A percentile compares a stretch with the other conserved stretches of the same genome.
phyloP scores from a whole-genome alignment of 2,797 vertebrate genomes.

The Adelosebastes latens region DNA sequence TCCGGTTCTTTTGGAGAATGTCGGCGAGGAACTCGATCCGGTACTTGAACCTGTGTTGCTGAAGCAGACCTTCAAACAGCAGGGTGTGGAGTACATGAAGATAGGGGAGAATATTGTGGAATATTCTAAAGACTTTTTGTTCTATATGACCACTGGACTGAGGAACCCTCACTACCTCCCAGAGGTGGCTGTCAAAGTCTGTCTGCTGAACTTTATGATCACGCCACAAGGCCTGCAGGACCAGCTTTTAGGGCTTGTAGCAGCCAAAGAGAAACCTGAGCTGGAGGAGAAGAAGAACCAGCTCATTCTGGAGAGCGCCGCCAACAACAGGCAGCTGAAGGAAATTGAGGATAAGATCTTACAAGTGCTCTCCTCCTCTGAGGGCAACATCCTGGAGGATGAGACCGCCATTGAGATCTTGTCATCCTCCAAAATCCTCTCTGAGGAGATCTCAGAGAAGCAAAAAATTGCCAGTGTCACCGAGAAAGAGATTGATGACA shows the following conservation, averaged over 20 bases:
- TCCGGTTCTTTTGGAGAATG: slow-evolving; percentile 91
- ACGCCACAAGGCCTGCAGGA: slow-evolving; percentile 94
- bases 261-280: slow-evolving; percentile 93
- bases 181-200: slow-evolving; percentile 94
- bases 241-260: slow-evolving; percentile 93
- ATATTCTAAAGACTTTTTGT: slow-evolving; percentile 89
- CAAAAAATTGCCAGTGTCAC: slow-evolving; percentile 89
- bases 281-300: slow-evolving; percentile 94
- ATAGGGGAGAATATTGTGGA: slow-evolving; percentile 94
- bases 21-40: slow-evolving; percentile 92
- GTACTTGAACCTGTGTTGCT: slow-evolving; percentile 91
- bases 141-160: slow-evolving; percentile 93
- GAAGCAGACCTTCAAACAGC: slow-evolving; percentile 93
- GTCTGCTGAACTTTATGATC: slow-evolving; percentile 96
- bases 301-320: slow-evolving; percentile 90
- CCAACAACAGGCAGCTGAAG: slow-evolving; percentile 92
- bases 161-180: slow-evolving; percentile 97
- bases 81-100: slow-evolving; percentile 92
- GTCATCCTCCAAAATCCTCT: slow-evolving; percentile 92
- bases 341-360: slow-evolving; percentile 95
- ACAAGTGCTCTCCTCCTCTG: slow-evolving; percentile 88
- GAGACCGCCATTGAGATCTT: slow-evolving; percentile 91
- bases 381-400: slow-evolving; percentile 94
- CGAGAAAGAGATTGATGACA: slow-evolving; percentile 90
- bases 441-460: slow-evolving; percentile 92